Evolutionary conservation across 2,888 invertebrate species (phyloP).

Genomic region (Eueremaeus valkanovi): DNA sequence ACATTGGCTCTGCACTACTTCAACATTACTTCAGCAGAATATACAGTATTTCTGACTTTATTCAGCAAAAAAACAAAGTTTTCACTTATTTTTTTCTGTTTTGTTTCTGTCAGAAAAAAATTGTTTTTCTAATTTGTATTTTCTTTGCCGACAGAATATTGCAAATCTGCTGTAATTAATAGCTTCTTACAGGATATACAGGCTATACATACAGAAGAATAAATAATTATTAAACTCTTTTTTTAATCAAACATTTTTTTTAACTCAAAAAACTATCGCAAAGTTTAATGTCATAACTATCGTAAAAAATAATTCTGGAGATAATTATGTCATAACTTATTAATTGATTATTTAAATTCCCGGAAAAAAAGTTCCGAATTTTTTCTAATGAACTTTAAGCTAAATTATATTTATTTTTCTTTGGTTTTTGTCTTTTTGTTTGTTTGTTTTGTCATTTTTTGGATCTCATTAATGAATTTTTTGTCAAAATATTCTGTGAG

Average conservation of each 20-base stretch:
- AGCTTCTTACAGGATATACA: constrained; percentile 18
- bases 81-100: not conserved
- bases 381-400: not conserved
- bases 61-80: not conserved
- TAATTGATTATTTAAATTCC: not conserved
- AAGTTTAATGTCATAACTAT: not conserved
- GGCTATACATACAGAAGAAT: not conserved
- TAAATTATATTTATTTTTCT: not conserved
- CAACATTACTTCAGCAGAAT: not conserved
- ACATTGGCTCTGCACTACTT: not conserved
- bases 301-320: not conserved
- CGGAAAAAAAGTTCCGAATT: not conserved
- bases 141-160: not conserved
- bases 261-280: not conserved
- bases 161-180: constrained; percentile 26
- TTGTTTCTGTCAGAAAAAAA: not conserved
- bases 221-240: not conserved
- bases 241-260: not conserved
- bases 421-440: not conserved
- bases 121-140: not conserved
- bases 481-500: not conserved
- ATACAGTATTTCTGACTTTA: not conserved
- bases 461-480: not conserved
- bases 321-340: not conserved
- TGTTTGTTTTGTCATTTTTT: not conserved